A percentile compares a stretch with the other conserved stretches of the same genome.
These are phyloP conservation scores for Gastrophryne carolinensis DNA, from an alignment of 2,797 vertebrate species.

Conservation along the genomic window DNA sequence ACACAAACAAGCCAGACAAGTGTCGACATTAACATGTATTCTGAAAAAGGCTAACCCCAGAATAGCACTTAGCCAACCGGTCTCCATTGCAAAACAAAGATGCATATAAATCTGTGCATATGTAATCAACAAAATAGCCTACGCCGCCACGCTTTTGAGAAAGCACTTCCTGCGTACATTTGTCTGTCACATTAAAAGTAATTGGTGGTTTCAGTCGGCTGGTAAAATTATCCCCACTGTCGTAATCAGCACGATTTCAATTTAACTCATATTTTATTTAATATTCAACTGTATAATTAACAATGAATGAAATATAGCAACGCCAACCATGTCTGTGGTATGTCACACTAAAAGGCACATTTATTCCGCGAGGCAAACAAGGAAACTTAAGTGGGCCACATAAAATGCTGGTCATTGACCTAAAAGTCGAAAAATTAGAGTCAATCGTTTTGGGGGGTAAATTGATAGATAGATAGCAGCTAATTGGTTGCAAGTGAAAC, in stretches of 20 bases:
- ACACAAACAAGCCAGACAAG: not conserved
- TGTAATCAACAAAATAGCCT: not conserved
- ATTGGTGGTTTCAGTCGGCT: constrained; percentile 39
- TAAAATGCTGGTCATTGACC: no score
- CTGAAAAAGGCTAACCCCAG: not conserved
- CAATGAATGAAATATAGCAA: constrained; percentile 5
- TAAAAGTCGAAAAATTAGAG: no score
- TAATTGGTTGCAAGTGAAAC: no score
- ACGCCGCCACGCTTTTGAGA: not conserved
- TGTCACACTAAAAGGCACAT: not conserved
- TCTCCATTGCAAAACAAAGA: constrained; percentile 8
- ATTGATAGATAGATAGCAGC: no score
- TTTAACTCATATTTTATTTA: constrained; percentile 20
- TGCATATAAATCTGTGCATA: constrained; percentile 6
- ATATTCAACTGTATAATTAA: constrained; percentile 28
- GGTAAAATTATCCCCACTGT: constrained; percentile 17
- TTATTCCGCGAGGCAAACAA: not conserved
- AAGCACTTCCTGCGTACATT: constrained; percentile 12
- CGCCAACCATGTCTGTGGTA: not conserved
- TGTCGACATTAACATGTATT: not conserved
- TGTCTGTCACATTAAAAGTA: constrained; percentile 39
- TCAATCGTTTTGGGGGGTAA: no score
- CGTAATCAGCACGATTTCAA: constrained; percentile 33
- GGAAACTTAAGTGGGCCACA: no score
- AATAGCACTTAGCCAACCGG: not conserved